phyloP scores from a whole-genome alignment of 2,113 vertebrate species.

The Panurus biarmicus region DNA sequence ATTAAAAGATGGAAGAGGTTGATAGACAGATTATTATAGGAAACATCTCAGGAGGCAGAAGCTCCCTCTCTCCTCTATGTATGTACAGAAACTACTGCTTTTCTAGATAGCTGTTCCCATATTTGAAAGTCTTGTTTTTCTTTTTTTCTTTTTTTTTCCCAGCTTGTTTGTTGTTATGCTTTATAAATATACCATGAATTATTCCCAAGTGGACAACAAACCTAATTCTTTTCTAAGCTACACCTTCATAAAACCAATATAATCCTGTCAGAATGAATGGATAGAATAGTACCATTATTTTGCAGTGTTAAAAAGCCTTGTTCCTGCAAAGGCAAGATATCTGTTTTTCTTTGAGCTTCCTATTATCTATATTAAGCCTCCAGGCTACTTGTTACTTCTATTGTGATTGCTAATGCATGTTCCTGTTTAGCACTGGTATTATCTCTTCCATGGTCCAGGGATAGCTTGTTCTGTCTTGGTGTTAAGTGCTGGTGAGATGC shows the following conservation, averaged over 20 bases:
- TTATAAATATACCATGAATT: background rate
- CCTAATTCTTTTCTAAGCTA: conserved; percentile 10
- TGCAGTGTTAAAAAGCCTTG: background rate
- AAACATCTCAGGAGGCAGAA: background rate
- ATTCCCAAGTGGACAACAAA: conserved; percentile 2
- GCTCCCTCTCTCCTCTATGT: background rate
- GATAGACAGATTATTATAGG: background rate
- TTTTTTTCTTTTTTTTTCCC: no score
- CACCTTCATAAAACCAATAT: background rate
- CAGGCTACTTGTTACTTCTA: conserved; percentile 31
- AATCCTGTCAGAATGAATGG: background rate
- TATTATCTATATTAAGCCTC: conserved; percentile 32
- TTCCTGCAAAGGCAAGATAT: background rate
- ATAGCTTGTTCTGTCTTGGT: background rate
- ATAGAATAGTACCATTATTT: background rate
- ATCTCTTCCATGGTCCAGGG: background rate
- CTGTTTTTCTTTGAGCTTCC: background rate
- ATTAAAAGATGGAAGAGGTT: background rate
- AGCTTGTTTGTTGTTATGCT: background rate
- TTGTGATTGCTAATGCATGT: conserved; percentile 2
- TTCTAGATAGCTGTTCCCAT: background rate
- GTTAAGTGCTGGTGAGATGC: background rate
- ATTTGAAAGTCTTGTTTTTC: background rate
- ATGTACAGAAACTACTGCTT: background rate
- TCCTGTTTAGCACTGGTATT: background rate